Conservation (phyloP, 2,797 vertebrate species). For the Pelochelys cantorii region DNA sequence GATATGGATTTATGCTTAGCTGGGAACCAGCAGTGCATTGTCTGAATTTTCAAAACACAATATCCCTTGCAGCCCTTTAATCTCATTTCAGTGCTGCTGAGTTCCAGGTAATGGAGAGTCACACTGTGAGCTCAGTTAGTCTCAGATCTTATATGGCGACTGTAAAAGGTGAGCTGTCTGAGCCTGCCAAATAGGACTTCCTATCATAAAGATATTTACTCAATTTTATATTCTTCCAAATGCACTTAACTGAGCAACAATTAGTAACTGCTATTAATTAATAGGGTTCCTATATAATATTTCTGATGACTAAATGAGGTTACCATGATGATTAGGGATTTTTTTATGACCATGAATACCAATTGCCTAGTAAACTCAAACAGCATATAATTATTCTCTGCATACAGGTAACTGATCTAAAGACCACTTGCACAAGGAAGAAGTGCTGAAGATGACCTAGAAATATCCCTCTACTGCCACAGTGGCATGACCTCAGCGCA, state of each 20-base stretch:
- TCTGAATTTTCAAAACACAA: constrained; percentile 40
- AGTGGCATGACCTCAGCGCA: background rate
- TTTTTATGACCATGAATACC: constrained; percentile 19
- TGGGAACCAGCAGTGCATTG: constrained; percentile 19
- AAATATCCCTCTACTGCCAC: background rate
- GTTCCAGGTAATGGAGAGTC: constrained; percentile 61
- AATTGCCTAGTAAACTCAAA: background rate
- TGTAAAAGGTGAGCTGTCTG: constrained; percentile 59
- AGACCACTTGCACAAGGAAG: fast-evolving
- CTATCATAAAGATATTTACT: constrained; percentile 70
- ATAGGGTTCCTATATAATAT: constrained; percentile 13
- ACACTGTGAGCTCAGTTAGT: constrained; percentile 68
- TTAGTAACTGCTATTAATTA: constrained; percentile 66
- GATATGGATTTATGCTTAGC: constrained; percentile 49
- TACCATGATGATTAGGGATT: constrained; percentile 20
- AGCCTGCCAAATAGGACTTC: constrained; percentile 59
- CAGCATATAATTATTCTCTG: background rate
- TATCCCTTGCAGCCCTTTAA: constrained; percentile 43
- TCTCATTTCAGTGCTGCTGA: constrained; percentile 47
- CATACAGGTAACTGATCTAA: fast-evolving
- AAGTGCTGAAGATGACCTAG: background rate
- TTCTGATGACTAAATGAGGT: constrained; percentile 42
- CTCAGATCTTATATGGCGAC: constrained; percentile 68
- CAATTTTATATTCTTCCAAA: constrained; percentile 50
- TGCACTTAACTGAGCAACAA: constrained; percentile 55